phyloP scores from a whole-genome alignment of 2,113 vertebrate genomes.

The Pseudorectes ferrugineus region DNA sequence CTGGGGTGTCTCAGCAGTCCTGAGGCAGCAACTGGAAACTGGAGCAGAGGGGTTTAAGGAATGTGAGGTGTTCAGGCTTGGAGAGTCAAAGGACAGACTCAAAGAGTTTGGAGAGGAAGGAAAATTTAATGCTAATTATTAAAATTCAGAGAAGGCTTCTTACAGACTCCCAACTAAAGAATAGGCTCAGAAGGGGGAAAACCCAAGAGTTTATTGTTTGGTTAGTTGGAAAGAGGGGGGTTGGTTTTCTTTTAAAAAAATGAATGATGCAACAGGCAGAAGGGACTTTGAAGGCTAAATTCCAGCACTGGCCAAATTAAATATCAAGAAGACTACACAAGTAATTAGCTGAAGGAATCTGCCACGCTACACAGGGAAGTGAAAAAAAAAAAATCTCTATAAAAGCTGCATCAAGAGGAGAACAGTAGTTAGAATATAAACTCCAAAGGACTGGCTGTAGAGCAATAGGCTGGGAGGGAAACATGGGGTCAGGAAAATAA shows the following conservation, averaged over 20 bases:
- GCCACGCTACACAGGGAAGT: neutral
- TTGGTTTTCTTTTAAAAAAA: neutral
- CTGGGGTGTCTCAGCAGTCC: neutral
- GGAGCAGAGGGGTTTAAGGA: neutral
- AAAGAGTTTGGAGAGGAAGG: neutral
- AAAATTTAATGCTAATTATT: neutral
- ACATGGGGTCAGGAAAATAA: neutral
- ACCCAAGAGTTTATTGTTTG: neutral
- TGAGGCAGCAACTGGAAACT: neutral
- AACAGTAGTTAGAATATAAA: neutral
- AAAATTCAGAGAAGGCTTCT: neutral
- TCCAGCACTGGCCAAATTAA: neutral
- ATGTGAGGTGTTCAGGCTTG: neutral
- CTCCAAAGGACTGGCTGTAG: neutral
- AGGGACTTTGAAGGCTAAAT: neutral
- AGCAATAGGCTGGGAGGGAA: neutral
- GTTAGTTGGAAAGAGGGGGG: fast-evolving
- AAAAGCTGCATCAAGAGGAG: neutral
- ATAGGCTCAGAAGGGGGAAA: neutral
- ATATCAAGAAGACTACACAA: neutral
- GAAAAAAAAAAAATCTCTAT: neutral
- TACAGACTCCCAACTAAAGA: neutral
- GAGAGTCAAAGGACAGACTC: neutral
- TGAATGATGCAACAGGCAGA: neutral
- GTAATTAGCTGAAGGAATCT: neutral